Evolutionary conservation across 2,113 vertebrate genomes (phyloP), one percentile per base, ranked within the genome.

Genomic region (Microcebus jonahi): DNA sequence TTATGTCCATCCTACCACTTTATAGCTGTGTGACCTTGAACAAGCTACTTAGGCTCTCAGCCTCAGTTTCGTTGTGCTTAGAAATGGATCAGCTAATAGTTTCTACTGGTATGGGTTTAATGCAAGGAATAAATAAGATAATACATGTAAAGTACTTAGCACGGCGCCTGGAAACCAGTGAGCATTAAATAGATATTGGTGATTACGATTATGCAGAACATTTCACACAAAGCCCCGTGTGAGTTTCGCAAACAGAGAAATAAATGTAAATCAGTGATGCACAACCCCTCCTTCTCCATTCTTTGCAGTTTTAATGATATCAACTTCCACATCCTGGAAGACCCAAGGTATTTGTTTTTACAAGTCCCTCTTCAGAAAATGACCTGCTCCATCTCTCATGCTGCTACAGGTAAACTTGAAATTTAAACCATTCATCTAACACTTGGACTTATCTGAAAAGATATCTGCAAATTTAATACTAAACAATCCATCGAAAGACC

Each of bases 321-420:
- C 39, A 73, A 70, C 55, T 87, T 79, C 31, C n/a, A 36, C 0
- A 7, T 42, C 68, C 79, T 84, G 15, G 45, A 95, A 92, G 63
- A 88, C 36, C 5, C 50, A 84, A 96, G 63, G 14, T 80, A 68
- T 23, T 73, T 94, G 75, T 80, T 87, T 77, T 75, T 23, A 67
- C 61, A 84, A 90, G 76, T 61, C 31, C 27, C 59, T 88, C 55
- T 95, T 90, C 83, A 88, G 70, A 96, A 93, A 92, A 75, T 84
- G 80, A 80, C 75, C 79, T 71, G n/a, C 45, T 81, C 70, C 39
- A 25, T 34, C 59, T 67, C 84, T 88, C 75, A 39, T 34, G 67
- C 75, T 63, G 8, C 61, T 75, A 61, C 80, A 97, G 96, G 96
- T 93, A 86, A 95, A 91, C 80, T 39, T 80, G 83, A 97, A 97